Evolutionary conservation across 2,888 invertebrate species (phyloP).

Genomic region (Esperia sulphurella): DNA sequence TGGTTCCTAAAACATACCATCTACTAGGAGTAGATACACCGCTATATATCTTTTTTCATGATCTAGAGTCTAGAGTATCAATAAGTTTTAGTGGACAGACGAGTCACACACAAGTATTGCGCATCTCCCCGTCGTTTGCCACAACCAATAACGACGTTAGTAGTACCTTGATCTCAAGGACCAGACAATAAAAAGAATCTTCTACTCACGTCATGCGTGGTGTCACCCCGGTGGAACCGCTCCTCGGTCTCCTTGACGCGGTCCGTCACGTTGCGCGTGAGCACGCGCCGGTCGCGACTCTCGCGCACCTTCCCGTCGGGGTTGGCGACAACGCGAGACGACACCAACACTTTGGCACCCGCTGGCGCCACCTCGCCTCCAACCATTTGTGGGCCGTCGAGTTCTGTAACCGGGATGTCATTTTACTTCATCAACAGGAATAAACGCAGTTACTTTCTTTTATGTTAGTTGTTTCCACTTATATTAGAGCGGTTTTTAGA

Average conservation of each 20-base stretch:
- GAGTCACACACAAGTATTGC: no score
- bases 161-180: no score
- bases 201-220: constrained; percentile 89
- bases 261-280: constrained; percentile 90
- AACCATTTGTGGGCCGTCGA: constrained; percentile 34
- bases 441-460: constrained; percentile 1
- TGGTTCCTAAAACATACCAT: no score
- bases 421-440: background rate
- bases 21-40: no score
- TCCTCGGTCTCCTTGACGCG: constrained; percentile 91
- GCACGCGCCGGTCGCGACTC: constrained; percentile 87
- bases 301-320: constrained; percentile 89
- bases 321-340: constrained; percentile 77
- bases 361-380: constrained; percentile 50
- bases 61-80: no score
- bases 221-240: constrained; percentile 89
- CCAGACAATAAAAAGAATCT: no score
- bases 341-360: constrained; percentile 58
- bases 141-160: no score
- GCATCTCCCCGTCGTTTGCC: no score
- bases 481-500: no score
- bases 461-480: no score
- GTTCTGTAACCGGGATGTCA: constrained; percentile 35
- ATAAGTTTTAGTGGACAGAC: no score
- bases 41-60: no score